A percentile compares a stretch with the other conserved stretches of the same genome.
Conservation (phyloP, 2,888 invertebrate genomes). For the Hybos culiciformis region DNA sequence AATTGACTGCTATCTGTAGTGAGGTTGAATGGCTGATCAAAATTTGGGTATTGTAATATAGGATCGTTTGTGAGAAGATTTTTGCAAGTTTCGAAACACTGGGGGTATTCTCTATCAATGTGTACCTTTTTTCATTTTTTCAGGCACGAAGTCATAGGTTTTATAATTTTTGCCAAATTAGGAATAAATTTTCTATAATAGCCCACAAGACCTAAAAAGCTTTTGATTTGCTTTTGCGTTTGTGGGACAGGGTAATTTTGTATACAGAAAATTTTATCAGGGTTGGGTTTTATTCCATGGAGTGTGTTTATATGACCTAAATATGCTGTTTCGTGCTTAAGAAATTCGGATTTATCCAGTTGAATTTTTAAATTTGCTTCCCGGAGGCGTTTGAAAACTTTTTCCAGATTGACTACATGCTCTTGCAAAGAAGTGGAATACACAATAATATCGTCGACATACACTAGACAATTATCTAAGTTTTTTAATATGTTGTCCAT, state of each 20-base stretch:
- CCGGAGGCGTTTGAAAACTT: neutral
- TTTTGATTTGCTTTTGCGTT: neutral
- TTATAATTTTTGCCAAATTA: no score
- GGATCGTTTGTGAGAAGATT: no score
- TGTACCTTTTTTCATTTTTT: neutral
- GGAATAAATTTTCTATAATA: no score
- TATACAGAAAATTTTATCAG: neutral
- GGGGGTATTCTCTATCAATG: neutral
- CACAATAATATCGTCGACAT: slow-evolving; percentile 11
- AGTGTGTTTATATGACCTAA: neutral
- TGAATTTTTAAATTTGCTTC: neutral
- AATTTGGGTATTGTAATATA: neutral
- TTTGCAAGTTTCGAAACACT: neutral
- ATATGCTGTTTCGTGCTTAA: neutral
- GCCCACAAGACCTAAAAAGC: neutral
- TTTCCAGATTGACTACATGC: slow-evolving; percentile 3
- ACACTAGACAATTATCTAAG: slow-evolving; percentile 15
- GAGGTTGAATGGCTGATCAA: neutral
- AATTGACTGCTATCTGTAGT: neutral
- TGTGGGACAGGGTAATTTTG: no score
- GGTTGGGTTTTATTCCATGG: neutral
- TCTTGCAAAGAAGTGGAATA: slow-evolving; percentile 5
- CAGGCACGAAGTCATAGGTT: neutral
- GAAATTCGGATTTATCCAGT: neutral
- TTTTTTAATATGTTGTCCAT: slow-evolving; percentile 18